A percentile compares a stretch with the other conserved stretches of the same genome.
These are phyloP conservation scores for Pseudanteris insignis DNA, from an alignment of 2,888 invertebrate genomes.

Conservation along the genomic window DNA sequence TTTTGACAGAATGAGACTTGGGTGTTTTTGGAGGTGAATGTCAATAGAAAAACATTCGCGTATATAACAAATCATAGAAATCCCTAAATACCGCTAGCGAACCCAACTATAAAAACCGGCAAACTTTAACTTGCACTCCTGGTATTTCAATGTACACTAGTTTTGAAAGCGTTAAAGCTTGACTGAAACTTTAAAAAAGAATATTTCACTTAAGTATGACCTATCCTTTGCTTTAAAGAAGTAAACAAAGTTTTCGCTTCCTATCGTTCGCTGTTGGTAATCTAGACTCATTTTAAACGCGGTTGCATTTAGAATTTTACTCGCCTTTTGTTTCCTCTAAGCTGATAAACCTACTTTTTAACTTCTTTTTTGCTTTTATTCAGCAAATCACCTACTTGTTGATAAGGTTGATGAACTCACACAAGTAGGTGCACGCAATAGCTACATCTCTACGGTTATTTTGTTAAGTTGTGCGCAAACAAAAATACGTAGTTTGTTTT, in stretches of 20 bases:
- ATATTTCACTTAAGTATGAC: slow-evolving; percentile 13
- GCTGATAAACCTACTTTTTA: background rate
- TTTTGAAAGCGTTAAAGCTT: too few relatives aligned
- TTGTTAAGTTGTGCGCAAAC: slow-evolving; percentile 33
- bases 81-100: too few relatives aligned
- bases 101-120: too few relatives aligned
- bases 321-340: slow-evolving; percentile 2
- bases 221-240: slow-evolving; percentile 15
- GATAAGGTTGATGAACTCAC: slow-evolving; percentile 52
- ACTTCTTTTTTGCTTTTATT: background rate
- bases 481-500: slow-evolving; percentile 26
- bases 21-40: too few relatives aligned
- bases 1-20: too few relatives aligned
- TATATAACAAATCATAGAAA: too few relatives aligned
- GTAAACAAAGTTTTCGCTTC: slow-evolving; percentile 15
- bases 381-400: slow-evolving; percentile 56
- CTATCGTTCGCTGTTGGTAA: slow-evolving; percentile 2
- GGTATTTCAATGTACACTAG: too few relatives aligned
- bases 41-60: too few relatives aligned
- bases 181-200: slow-evolving; percentile 5
- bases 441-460: slow-evolving; percentile 60
- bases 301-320: slow-evolving; percentile 5
- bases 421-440: slow-evolving; percentile 60
- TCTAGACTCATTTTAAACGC: slow-evolving; percentile 16
- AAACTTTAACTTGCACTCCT: too few relatives aligned